phyloP scores from a whole-genome alignment of 2,888 invertebrate genomes.

The Xestia xanthographa region DNA sequence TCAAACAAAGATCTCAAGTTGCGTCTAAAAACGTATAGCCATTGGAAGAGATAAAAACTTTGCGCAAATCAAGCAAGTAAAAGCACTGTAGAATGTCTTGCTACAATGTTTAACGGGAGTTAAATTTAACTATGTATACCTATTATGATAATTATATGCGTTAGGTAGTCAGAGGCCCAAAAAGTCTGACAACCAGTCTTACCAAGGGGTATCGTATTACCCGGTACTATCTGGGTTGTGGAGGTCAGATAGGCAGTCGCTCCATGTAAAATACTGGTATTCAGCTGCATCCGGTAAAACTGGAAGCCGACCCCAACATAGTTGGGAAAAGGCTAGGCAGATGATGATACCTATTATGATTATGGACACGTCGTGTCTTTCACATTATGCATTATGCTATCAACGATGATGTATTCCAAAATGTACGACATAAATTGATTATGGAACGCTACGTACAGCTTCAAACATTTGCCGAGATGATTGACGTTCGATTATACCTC shows the following conservation, averaged over 20 bases:
- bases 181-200: no score
- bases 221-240: no score
- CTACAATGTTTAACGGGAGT: neutral
- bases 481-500: slow-evolving; percentile 38
- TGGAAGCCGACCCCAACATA: no score
- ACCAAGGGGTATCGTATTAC: no score
- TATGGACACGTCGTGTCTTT: neutral
- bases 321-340: no score
- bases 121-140: no score
- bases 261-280: no score
- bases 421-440: slow-evolving; percentile 23
- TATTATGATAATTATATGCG: no score
- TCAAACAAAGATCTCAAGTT: neutral
- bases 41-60: neutral
- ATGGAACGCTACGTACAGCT: slow-evolving; percentile 11
- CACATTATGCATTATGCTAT: slow-evolving; percentile 3
- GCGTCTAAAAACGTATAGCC: neutral
- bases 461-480: slow-evolving; percentile 43
- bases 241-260: no score
- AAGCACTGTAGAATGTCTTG: neutral
- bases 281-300: no score
- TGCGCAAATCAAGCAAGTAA: neutral
- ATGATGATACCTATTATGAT: no score
- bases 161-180: no score
- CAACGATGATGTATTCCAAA: slow-evolving; percentile 19